These are phyloP conservation scores for Sebastes fasciatus DNA, from an alignment of 2,113 vertebrate genomes.

Conservation along the genomic window DNA sequence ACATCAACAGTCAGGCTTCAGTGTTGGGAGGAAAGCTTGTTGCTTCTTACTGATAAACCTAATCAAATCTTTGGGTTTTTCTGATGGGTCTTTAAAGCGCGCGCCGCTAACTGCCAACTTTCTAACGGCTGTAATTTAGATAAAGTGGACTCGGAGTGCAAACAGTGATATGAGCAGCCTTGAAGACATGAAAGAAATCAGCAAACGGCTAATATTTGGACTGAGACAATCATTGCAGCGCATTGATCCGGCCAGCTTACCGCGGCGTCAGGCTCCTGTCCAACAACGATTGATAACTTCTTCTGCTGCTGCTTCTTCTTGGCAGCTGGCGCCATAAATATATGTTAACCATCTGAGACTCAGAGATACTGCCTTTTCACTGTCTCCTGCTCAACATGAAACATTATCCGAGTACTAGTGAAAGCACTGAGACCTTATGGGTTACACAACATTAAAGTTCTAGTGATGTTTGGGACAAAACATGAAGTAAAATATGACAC, in stretches of 20 bases:
- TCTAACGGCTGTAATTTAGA: constrained; percentile 76
- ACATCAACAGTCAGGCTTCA: neutral
- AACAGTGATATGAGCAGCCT: constrained; percentile 62
- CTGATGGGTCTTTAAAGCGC: constrained; percentile 35
- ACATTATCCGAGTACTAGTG: neutral
- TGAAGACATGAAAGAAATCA: constrained; percentile 81
- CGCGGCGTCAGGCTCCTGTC: constrained; percentile 79
- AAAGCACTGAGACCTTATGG: neutral
- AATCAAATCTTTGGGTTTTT: constrained; percentile 7
- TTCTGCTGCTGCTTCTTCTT: constrained; percentile 4
- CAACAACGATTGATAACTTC: constrained; percentile 62
- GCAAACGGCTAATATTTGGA: constrained; percentile 84
- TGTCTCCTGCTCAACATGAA: neutral
- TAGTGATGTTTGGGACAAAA: neutral
- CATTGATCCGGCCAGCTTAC: constrained; percentile 83
- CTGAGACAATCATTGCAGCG: constrained; percentile 84
- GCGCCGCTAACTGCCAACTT: constrained; percentile 55
- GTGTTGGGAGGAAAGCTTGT: neutral
- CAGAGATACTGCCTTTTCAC: too few relatives aligned
- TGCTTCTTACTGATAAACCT: neutral
- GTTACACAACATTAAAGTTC: neutral
- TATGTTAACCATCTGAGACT: neutral
- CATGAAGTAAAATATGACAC: neutral
- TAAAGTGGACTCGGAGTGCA: constrained; percentile 60
- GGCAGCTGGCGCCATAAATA: constrained; percentile 59